phyloP scores from a whole-genome alignment of 2,888 invertebrate species.

The Bruchidius siliquastri region DNA sequence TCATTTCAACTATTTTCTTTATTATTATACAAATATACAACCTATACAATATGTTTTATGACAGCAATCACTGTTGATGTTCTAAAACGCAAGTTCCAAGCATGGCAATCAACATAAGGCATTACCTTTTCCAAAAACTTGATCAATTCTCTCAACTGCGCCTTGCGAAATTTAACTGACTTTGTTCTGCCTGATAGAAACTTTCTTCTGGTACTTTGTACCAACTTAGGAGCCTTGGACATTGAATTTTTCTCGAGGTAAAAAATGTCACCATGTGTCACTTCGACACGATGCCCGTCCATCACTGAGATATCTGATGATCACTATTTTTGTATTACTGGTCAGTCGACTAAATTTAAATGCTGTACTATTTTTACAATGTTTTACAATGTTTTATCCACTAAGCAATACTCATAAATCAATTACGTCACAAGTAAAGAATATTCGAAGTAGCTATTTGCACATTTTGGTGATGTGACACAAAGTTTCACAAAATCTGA shows the following conservation, averaged over 20 bases:
- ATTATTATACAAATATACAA: too few species aligned
- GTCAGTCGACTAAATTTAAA: too few species aligned
- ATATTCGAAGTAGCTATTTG: too few species aligned
- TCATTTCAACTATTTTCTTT: too few species aligned
- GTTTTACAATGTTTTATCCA: too few species aligned
- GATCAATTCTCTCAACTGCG: constrained; percentile 41
- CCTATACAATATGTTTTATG: too few species aligned
- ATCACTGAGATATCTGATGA: background rate
- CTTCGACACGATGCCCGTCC: background rate
- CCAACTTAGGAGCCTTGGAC: background rate
- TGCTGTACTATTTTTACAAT: too few species aligned
- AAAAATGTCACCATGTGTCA: background rate
- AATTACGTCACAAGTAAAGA: too few species aligned
- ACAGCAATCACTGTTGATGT: background rate
- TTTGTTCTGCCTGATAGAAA: constrained; percentile 77
- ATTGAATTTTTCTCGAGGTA: background rate
- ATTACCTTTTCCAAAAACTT: constrained; percentile 53
- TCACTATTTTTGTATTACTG: background rate
- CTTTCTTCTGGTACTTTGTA: constrained; percentile 50
- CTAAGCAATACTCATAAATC: too few species aligned
- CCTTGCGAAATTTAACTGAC: constrained; percentile 70
- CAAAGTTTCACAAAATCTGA: too few species aligned
- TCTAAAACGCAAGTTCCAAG: background rate
- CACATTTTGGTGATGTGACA: too few species aligned
- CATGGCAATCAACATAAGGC: background rate